phyloP scores from a whole-genome alignment of 30 jellyfish, hydroid and myxozoan species.

The Turritopsis rubra region DNA sequence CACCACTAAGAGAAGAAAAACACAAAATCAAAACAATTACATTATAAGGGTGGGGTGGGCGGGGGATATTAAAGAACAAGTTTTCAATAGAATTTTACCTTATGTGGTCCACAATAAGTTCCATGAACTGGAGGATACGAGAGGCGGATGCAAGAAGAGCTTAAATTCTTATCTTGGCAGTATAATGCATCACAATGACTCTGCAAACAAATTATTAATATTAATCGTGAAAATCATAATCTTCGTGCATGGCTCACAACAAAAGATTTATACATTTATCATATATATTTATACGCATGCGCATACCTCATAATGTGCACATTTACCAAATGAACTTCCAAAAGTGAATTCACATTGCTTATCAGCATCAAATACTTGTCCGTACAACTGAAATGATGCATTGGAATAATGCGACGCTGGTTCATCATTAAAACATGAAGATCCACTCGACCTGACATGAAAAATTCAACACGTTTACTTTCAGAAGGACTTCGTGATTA shows the following conservation, averaged over 20 bases:
- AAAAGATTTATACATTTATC: too few species aligned
- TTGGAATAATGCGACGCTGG: slow-evolving; percentile 56
- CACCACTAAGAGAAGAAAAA: slow-evolving; percentile 86
- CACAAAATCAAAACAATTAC: not conserved
- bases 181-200: slow-evolving; percentile 34
- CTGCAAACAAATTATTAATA: slow-evolving; percentile 33
- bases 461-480: not conserved
- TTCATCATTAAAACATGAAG: slow-evolving; percentile 64
- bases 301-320: slow-evolving; percentile 48
- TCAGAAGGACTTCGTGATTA: too few species aligned
- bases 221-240: not conserved
- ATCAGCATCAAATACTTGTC: slow-evolving; percentile 59
- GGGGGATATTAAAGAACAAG: too few species aligned
- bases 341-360: slow-evolving; percentile 68
- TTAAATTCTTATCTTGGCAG: slow-evolving; percentile 40
- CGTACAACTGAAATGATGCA: slow-evolving; percentile 60
- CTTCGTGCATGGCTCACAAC: not conserved
- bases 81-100: slow-evolving; percentile 34
- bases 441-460: slow-evolving; percentile 35
- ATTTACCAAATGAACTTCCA: slow-evolving; percentile 33
- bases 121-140: slow-evolving; percentile 91
- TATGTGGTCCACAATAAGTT: slow-evolving; percentile 63
- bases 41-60: not conserved
- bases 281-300: too few species aligned
- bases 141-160: slow-evolving; percentile 31